Base-by-base conservation (phyloP, 2,113 vertebrate genomes). In the Alces alces region DNA sequence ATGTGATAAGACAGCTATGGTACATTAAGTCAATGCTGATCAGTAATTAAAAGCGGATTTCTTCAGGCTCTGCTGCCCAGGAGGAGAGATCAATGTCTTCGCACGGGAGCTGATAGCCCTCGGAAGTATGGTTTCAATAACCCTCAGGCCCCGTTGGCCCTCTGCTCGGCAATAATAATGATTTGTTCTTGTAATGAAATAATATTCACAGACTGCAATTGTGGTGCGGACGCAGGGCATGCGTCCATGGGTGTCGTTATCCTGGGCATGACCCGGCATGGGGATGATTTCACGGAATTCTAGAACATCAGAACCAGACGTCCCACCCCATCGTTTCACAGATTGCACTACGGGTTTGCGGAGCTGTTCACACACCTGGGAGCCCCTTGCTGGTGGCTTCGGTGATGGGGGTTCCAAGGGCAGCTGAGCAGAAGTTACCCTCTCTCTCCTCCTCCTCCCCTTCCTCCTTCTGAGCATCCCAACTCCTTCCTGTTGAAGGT, bases 1-100 rank as follows among this genome's bases (percentile, higher is more conserved):
- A 95, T 78, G 88, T 78, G 95, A 76, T 66, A 50, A 92, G 98
- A 95, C 97, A 98, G 96, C 96, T 92, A 94, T 50, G 92, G 95
- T 52, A 54, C 96, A 82, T 95, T 93, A 82, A 96, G 96, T 78
- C 93, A 70, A 16, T 57, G 97, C 87, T 15, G 30, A 57, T 10
- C 4, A 13, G 84, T 98, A 97, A 98, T 97, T 84, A 93, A 55
- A 97, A 97, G 92, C 79, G 89, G 83, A 21, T 96, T 95, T 95
- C 50, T 93, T 17, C 55, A 1, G 84, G 43, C 92, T 43, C 5
- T 2, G 57, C 86, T 16, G 70, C 92, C 60, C 7, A 5, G 92
- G 57, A 45, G 83, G 54, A 64, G 55, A 33, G 93, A 50, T 25
- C 14, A 0, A 1, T 6, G 73, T 76, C 90, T 60, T 64, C 52